These are phyloP conservation scores for Sarcoramphus papa DNA, from an alignment of 2,797 vertebrate species.

Conservation along the genomic window DNA sequence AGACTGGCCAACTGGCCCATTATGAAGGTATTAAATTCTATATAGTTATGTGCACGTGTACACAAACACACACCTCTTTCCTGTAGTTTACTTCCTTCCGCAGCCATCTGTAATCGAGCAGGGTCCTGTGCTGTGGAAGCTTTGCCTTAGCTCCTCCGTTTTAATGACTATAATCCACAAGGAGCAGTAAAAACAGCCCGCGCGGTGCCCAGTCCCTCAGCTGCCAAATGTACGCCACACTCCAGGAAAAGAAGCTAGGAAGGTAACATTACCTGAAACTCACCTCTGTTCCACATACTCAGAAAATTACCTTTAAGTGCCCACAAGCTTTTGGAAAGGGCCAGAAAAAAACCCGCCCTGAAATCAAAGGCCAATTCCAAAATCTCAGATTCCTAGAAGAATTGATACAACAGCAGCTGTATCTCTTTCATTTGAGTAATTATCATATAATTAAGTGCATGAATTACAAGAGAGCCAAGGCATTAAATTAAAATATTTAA, in stretches of 20 bases:
- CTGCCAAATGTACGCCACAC: conserved; percentile 21
- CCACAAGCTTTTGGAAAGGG: background rate
- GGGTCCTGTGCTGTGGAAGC: background rate
- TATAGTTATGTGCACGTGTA: background rate
- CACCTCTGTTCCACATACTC: background rate
- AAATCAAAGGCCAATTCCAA: conserved; percentile 60
- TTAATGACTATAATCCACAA: conserved; percentile 33
- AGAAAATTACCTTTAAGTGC: background rate
- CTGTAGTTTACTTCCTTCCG: conserved; percentile 8
- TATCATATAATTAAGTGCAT: conserved; percentile 94
- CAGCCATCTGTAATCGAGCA: conserved; percentile 29
- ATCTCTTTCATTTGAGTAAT: conserved; percentile 91
- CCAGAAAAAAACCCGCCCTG: background rate
- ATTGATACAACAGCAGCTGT: conserved; percentile 80
- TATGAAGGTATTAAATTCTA: background rate
- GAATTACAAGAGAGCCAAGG: conserved; percentile 92
- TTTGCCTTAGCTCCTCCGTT: background rate
- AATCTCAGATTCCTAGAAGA: conserved; percentile 73
- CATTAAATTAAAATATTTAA: conserved; percentile 95
- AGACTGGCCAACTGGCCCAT: background rate
- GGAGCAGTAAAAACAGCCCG: conserved; percentile 47
- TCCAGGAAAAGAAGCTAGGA: background rate
- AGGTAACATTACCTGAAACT: conserved; percentile 35
- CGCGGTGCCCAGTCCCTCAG: background rate
- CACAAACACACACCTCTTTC: background rate